A percentile compares a stretch with the other conserved stretches of the same genome.
These are phyloP conservation scores for Anas bahamensis DNA, from an alignment of 2,797 vertebrate species.

Conservation along the genomic window DNA sequence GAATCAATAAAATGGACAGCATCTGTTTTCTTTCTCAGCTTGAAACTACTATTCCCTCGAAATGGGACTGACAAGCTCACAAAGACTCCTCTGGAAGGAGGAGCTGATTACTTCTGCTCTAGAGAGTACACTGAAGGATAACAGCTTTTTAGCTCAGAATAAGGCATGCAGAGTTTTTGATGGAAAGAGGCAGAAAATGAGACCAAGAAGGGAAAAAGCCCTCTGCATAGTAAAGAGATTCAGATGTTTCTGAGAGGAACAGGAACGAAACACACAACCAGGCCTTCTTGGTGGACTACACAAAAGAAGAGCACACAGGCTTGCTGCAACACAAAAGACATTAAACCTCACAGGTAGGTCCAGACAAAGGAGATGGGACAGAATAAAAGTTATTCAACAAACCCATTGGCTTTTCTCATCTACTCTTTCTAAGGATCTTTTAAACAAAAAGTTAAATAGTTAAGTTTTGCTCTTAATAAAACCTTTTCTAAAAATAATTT, in stretches of 20 bases:
- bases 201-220: background rate
- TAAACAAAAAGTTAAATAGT: background rate
- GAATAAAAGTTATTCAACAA: background rate
- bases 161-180: background rate
- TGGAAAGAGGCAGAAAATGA: background rate
- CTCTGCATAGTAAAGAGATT: background rate
- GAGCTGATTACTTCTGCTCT: background rate
- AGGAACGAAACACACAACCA: background rate
- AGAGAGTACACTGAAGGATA: background rate
- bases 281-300: background rate
- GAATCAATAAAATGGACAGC: background rate
- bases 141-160: background rate
- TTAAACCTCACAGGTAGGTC: background rate
- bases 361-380: background rate
- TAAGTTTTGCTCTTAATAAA: background rate
- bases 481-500: background rate
- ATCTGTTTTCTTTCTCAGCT: background rate
- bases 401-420: rapidly evolving
- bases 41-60: background rate
- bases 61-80: background rate
- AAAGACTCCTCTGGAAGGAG: background rate
- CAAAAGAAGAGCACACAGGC: background rate
- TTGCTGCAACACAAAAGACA: background rate
- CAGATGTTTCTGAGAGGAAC: background rate
- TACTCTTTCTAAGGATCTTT: background rate